Evolutionary conservation across 2,797 vertebrate species (phyloP), one percentile per base, ranked within the genome.

Genomic region (Siniperca undulata): DNA sequence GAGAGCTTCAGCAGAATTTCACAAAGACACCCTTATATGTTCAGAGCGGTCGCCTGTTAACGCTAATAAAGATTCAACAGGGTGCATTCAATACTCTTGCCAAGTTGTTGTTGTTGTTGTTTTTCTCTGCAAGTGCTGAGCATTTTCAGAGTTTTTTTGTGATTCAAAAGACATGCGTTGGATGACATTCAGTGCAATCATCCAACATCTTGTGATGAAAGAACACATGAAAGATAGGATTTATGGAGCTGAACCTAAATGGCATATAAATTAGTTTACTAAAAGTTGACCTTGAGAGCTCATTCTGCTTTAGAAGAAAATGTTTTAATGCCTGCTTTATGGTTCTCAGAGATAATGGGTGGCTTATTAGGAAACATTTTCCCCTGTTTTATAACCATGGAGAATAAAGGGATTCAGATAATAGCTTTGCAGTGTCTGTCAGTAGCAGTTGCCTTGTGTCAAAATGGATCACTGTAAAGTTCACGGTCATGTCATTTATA

Each of bases 281-380:
- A 53, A 84, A 83, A 78, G 77, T 75, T 89, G 94, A 95, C 93
- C 93, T 96, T 94, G 85, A 75, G 79, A 87, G 88, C 88, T 90
- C 66, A 77, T 86, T 89, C 74, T 85, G 86, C 87, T 91, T 81
- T 16, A 61, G 64, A 93, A 87, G 85, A 77, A 86, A 80, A 77
- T 73, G 65, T 88, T 91, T 90, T 86, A 90, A 90, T 88, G 89
- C 87, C 85, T 89, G 80, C 89, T 91, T 85, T 84, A 82, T 74
- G 83, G 56, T 78, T 84, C 72, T 87, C 53, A 69, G 86, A 90
- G 93, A 93, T 92, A 91, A 92, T 93, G 53, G 66, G 62, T 36
- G 77, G 80, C 80, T 90, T 89, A 88, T 91, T 86, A 79, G 67
- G 75, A 83, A 86, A 89, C 68, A 79, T 85, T 89, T 82, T 64